Conservation (phyloP, 2,113 vertebrate genomes). For the Chinchilla lanigera region DNA sequence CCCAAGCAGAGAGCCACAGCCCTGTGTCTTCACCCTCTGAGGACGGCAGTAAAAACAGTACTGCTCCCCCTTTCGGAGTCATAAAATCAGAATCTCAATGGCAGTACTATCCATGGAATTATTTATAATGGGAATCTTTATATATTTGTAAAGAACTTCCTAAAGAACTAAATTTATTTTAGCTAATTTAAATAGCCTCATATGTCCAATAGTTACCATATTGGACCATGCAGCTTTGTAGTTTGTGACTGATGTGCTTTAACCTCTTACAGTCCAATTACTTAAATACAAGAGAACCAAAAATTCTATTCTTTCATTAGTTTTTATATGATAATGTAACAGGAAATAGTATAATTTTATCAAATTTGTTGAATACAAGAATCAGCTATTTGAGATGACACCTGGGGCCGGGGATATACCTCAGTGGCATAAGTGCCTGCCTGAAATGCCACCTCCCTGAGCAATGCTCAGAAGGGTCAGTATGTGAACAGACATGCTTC, state of each 20-base stretch:
- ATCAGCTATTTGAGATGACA: background rate
- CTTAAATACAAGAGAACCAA: background rate
- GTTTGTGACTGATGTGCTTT: conserved; percentile 39
- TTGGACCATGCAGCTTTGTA: background rate
- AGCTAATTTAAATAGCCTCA: conserved; percentile 22
- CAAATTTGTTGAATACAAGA: background rate
- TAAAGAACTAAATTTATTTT: conserved; percentile 24
- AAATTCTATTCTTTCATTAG: background rate
- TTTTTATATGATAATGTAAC: background rate
- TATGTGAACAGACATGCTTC: background rate
- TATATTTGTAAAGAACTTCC: background rate
- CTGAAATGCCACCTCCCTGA: background rate
- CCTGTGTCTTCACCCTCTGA: background rate
- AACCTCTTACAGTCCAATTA: background rate
- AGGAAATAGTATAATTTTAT: background rate
- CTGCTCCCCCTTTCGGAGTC: background rate
- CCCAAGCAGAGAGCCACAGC: background rate
- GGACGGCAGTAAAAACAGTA: conserved; percentile 13
- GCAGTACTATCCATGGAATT: background rate
- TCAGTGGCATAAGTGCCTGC: too few relatives aligned
- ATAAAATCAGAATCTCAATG: conserved; percentile 1
- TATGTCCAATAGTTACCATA: background rate
- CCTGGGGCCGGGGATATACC: too few relatives aligned
- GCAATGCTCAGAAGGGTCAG: background rate
- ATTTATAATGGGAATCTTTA: background rate